phyloP scores from a whole-genome alignment of 1,140 invertebrate genomes.

The Dinoponera quadriceps region DNA sequence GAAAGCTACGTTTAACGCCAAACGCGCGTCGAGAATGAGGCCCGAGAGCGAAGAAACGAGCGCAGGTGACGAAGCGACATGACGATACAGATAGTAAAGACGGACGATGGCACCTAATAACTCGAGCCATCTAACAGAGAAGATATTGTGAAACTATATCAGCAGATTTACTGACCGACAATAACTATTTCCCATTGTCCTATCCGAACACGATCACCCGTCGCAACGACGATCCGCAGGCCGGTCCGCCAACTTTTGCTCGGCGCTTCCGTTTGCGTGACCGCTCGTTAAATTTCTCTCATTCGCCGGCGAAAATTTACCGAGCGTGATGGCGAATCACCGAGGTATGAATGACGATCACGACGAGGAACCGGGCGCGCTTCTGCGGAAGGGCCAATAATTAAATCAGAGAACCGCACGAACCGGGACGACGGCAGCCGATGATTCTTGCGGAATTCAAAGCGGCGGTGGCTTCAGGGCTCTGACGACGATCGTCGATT shows the following conservation, averaged over 20 bases:
- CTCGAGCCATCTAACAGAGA: constrained; percentile 28
- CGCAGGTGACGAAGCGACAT: neutral
- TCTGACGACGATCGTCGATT: constrained; percentile 33
- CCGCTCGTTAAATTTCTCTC: constrained; percentile 42
- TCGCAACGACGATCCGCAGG: constrained; percentile 1
- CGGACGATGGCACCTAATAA: constrained; percentile 50
- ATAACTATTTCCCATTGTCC: constrained; percentile 76
- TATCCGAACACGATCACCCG: constrained; percentile 49
- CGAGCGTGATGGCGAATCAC: neutral
- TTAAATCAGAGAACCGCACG: constrained; percentile 9
- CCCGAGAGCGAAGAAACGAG: neutral
- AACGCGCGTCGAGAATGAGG: too few relatives aligned
- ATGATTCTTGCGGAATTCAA: constrained; percentile 11
- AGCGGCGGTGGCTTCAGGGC: constrained; percentile 25
- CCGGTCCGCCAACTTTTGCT: neutral
- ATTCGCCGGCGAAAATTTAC: constrained; percentile 9
- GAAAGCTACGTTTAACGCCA: too few relatives aligned
- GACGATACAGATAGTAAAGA: constrained; percentile 15
- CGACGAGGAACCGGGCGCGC: neutral
- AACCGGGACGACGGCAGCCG: neutral
- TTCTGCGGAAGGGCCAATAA: constrained; percentile 3
- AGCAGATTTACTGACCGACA: constrained; percentile 68
- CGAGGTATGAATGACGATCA: neutral
- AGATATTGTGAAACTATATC: constrained; percentile 3
- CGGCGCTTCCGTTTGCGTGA: constrained; percentile 7